phyloP scores from a whole-genome alignment of 2,888 invertebrate genomes.

The Mayetiola destructor region DNA sequence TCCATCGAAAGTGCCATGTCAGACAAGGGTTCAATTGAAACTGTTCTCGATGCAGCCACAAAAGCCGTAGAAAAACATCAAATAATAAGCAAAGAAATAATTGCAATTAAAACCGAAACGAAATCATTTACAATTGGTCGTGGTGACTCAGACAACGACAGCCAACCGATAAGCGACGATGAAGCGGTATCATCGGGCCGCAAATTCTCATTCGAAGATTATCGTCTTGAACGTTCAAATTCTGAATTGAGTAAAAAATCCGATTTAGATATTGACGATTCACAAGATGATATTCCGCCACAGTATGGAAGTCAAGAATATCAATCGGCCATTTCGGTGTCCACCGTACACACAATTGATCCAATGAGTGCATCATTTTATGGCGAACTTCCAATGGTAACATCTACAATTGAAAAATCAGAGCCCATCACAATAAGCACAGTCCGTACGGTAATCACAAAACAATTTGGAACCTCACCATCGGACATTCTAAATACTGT shows the following conservation, averaged over 20 bases:
- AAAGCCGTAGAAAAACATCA: background rate
- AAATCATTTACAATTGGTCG: too few species aligned
- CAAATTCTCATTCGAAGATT: conserved; percentile 40
- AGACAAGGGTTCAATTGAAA: background rate
- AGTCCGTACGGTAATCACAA: conserved; percentile 27
- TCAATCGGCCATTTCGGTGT: conserved; percentile 28
- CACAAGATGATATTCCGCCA: conserved; percentile 32
- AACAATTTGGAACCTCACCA: conserved; percentile 16
- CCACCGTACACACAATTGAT: conserved; percentile 35
- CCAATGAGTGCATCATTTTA: conserved; percentile 65
- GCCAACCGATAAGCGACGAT: conserved; percentile 45
- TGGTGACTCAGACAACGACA: conserved; percentile 43
- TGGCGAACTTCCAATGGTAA: conserved; percentile 51
- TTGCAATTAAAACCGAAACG: background rate
- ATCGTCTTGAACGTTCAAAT: conserved; percentile 32
- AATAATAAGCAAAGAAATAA: background rate
- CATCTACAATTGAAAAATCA: conserved; percentile 34
- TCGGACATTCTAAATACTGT: background rate
- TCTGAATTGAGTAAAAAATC: conserved; percentile 34
- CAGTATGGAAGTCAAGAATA: conserved; percentile 35
- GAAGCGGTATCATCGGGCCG: conserved; percentile 53
- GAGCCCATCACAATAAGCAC: conserved; percentile 25
- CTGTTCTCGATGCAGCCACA: background rate
- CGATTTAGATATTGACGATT: conserved; percentile 33
- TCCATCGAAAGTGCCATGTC: background rate